Evolutionary conservation across 2,113 vertebrate genomes (phyloP).

Genomic region (Pavo muticus): DNA sequence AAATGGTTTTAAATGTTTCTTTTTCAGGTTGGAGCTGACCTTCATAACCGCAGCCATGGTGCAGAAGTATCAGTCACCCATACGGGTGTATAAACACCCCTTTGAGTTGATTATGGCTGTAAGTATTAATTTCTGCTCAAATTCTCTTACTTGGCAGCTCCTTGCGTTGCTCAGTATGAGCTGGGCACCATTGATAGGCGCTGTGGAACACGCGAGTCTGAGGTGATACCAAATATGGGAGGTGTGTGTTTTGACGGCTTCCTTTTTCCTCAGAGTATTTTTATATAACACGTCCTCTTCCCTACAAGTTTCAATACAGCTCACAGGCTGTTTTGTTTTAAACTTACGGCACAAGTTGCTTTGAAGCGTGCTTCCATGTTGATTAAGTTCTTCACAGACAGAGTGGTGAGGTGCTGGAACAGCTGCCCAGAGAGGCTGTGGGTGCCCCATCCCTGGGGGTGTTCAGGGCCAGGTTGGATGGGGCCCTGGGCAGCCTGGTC

Average conservation of each 20-base stretch:
- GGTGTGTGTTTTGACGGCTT: not conserved
- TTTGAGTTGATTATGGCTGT: conserved; percentile 98
- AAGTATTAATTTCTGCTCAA: conserved; percentile 77
- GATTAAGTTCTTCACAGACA: not conserved
- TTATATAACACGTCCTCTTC: not conserved
- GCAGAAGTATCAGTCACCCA: conserved; percentile 96
- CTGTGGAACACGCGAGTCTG: not conserved
- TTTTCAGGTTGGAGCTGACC: conserved; percentile 74
- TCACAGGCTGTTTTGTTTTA: not conserved
- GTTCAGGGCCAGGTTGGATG: no score
- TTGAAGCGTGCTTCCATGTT: not conserved
- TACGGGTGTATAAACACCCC: conserved; percentile 94
- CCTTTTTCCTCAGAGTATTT: not conserved
- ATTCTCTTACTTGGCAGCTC: not conserved
- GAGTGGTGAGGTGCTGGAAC: no score
- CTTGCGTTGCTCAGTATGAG: not conserved
- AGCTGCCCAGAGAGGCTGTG: no score
- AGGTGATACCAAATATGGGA: not conserved
- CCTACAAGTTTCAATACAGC: not conserved
- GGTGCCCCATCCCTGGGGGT: no score
- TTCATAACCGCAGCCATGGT: conserved; percentile 84
- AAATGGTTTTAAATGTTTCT: conserved; percentile 43
- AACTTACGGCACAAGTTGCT: not conserved
- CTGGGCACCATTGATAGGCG: not conserved
- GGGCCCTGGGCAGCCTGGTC: no score